Evolutionary conservation across 2,113 vertebrate genomes (phyloP).

Genomic region (Cichladusa arquata): DNA sequence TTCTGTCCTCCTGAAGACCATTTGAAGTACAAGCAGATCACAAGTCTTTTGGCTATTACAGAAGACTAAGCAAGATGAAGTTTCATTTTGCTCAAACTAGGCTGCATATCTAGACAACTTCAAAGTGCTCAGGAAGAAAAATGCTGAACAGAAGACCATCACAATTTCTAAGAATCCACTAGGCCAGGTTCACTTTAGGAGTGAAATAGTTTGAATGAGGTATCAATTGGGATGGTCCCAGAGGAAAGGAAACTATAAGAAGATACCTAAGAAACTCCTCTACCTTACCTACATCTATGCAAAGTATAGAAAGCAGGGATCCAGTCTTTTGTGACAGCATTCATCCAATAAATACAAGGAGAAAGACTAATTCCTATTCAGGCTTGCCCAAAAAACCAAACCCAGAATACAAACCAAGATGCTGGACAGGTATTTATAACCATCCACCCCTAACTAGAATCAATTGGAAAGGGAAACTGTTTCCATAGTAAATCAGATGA

Average conservation of each 20-base stretch:
- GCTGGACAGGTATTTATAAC: background rate
- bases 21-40: background rate
- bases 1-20: background rate
- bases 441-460: background rate
- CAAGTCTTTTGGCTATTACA: background rate
- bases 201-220: background rate
- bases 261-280: background rate
- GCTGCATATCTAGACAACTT: background rate
- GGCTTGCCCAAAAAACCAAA: background rate
- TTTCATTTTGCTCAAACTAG: background rate
- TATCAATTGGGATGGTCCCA: background rate
- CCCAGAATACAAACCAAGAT: background rate
- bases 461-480: background rate
- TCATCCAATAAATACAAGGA: background rate
- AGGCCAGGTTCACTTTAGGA: background rate
- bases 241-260: background rate
- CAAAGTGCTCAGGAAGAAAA: background rate
- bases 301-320: background rate
- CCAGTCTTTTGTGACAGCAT: background rate
- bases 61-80: background rate
- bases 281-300: background rate
- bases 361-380: background rate
- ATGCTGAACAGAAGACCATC: background rate
- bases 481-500: background rate
- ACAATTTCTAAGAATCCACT: background rate